Conservation (phyloP, 2,888 invertebrate genomes). For the Drosophila pegasa region DNA sequence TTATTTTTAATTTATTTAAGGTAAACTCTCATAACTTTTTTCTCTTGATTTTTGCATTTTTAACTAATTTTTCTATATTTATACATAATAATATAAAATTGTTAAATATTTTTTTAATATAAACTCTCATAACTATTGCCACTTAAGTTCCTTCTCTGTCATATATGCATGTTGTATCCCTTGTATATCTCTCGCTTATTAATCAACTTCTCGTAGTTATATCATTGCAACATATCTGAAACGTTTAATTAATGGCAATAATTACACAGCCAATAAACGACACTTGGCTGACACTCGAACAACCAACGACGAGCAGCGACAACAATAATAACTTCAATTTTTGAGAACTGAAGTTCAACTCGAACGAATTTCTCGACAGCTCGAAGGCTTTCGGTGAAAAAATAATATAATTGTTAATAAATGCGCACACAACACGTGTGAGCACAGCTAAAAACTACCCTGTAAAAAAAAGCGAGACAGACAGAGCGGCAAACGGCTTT, state of each 20-base stretch:
- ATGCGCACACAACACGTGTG: background rate
- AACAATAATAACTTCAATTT: conserved; percentile 19
- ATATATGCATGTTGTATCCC: background rate
- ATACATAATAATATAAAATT: too few species aligned
- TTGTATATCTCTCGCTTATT: background rate
- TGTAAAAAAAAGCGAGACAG: background rate
- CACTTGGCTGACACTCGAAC: conserved; percentile 26
- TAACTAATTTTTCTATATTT: too few species aligned
- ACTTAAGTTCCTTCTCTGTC: too few species aligned
- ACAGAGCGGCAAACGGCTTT: background rate
- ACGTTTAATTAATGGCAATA: conserved; percentile 64
- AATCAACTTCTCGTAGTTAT: background rate
- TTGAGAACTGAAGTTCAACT: conserved; percentile 12
- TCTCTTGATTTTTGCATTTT: too few species aligned
- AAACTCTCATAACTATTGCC: too few species aligned
- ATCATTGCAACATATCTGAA: conserved; percentile 22
- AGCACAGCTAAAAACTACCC: conserved; percentile 6
- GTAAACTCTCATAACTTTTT: too few species aligned
- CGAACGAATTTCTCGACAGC: conserved; percentile 5
- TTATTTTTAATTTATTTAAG: too few species aligned
- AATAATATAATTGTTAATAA: conserved; percentile 45
- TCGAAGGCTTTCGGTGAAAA: background rate
- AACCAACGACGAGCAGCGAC: background rate
- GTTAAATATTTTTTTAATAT: too few species aligned
- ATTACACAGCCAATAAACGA: conserved; percentile 48